These are phyloP conservation scores for Saxidomus purpurata DNA, from an alignment of 1,140 invertebrate species.

Conservation along the genomic window DNA sequence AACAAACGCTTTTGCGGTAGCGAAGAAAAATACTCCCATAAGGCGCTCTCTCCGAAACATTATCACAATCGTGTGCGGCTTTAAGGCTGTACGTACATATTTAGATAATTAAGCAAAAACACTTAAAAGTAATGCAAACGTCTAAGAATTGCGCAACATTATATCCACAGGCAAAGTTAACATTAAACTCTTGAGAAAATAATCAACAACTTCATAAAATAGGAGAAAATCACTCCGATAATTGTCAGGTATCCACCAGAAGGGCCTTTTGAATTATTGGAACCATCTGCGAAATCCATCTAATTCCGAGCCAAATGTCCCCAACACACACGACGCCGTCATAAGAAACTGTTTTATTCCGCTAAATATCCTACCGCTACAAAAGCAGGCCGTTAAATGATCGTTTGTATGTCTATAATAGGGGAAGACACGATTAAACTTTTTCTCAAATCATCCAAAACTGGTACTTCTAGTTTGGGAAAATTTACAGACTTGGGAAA, in stretches of 20 bases:
- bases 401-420: constrained; percentile 57
- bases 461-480: neutral
- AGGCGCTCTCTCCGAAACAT: too few relatives aligned
- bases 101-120: neutral
- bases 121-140: neutral
- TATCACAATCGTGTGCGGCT: too few relatives aligned
- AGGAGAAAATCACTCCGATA: constrained; percentile 24
- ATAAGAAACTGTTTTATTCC: constrained; percentile 44
- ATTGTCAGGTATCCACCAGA: constrained; percentile 54
- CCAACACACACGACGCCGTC: constrained; percentile 46
- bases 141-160: constrained; percentile 55
- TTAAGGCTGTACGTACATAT: too few relatives aligned
- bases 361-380: constrained; percentile 29
- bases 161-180: constrained; percentile 55
- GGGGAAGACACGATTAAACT: constrained; percentile 23
- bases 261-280: constrained; percentile 29
- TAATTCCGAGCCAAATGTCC: constrained; percentile 43
- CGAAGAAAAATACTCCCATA: too few relatives aligned
- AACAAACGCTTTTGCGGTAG: too few relatives aligned
- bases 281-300: constrained; percentile 50
- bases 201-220: constrained; percentile 67
- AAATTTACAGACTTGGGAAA: constrained; percentile 51
- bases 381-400: constrained; percentile 30
- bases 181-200: constrained; percentile 56
- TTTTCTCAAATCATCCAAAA: constrained; percentile 13